Base-by-base conservation (phyloP, 2,797 vertebrate genomes). In the Picus viridis region DNA sequence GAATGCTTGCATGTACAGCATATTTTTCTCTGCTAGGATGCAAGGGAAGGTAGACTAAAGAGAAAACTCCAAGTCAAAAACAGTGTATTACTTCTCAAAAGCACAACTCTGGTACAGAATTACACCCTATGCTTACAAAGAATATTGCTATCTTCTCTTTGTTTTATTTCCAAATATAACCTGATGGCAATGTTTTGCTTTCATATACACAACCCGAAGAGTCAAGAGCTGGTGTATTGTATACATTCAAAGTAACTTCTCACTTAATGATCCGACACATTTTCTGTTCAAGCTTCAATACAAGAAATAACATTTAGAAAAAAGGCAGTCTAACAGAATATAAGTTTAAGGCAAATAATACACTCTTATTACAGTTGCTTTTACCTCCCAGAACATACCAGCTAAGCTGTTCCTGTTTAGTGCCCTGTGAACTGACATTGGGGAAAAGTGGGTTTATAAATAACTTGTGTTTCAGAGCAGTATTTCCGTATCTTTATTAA, bases 401-500 rank as follows among this genome's bases (percentile, higher is more conserved):
- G 63, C 61, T 74, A 75, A 87, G 70, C n/a, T 70, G 57, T 8
- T 89, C 57, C 83, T 88, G 49, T 65, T 86, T 12, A 82, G 70
- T 18, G 73, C 58, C 80, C 87, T 79, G 36, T 39, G 41, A 87
- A 58, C 64, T 89, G 85, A 90, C 87, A 79, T 5, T 74, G 68
- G 43, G 56, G 34, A 30, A 73, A 79, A 93, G 74, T 26, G 29
- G 26, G 32, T 88, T 94, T 95, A 94, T 86, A 94, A 91, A 92
- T 93, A 89, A 54, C 79, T 45, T 51, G 12, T 0, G 0, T 74
- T 84, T 86, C 56, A 91, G 89, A 91, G 51, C 36, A 45, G 39
- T 85, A 84, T 88, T 95, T 94, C 76, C 1, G 0, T 36, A 61
- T 3, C 83, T 82, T 89, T 82, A 96, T 95, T 95, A 96, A 89